A percentile compares a stretch with the other conserved stretches of the same genome.
These are phyloP conservation scores for Salvelinus namaycush DNA, from an alignment of 2,113 vertebrate species.

Conservation along the genomic window DNA sequence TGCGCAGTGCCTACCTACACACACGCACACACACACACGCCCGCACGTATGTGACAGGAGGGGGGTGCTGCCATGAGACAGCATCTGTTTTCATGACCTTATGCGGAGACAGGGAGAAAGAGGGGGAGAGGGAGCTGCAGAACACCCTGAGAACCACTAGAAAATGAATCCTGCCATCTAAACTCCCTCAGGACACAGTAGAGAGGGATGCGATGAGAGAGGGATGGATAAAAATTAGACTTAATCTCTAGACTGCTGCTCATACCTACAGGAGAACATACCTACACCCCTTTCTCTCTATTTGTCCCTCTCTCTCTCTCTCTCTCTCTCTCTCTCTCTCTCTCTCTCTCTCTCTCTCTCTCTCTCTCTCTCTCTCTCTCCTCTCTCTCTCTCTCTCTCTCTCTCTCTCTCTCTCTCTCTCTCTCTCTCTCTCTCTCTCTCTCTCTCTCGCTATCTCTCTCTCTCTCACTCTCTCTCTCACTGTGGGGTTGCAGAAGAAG, in stretches of 20 bases:
- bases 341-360: no score
- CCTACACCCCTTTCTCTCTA: neutral
- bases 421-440: neutral
- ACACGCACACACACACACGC: no score
- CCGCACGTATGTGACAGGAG: neutral
- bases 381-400: neutral
- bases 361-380: no score
- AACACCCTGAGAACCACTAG: slow-evolving; percentile 22
- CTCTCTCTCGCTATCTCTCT: neutral
- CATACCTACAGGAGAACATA: slow-evolving; percentile 3
- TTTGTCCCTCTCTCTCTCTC: no score
- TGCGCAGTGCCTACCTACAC: no score
- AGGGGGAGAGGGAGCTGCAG: neutral
- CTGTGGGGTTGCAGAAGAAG: no score
- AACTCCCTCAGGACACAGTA: slow-evolving; percentile 18
- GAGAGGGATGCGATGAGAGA: slow-evolving; percentile 1
- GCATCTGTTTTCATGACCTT: slow-evolving; percentile 30
- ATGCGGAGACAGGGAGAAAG: neutral
- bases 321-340: no score
- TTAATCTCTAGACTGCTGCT: slow-evolving; percentile 3
- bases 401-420: neutral
- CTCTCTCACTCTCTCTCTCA: neutral
- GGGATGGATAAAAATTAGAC: neutral
- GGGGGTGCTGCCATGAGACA: slow-evolving; percentile 3
- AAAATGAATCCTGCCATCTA: slow-evolving; percentile 28